Conservation (phyloP, 2,888 invertebrate genomes). For the Amorpha juglandis region DNA sequence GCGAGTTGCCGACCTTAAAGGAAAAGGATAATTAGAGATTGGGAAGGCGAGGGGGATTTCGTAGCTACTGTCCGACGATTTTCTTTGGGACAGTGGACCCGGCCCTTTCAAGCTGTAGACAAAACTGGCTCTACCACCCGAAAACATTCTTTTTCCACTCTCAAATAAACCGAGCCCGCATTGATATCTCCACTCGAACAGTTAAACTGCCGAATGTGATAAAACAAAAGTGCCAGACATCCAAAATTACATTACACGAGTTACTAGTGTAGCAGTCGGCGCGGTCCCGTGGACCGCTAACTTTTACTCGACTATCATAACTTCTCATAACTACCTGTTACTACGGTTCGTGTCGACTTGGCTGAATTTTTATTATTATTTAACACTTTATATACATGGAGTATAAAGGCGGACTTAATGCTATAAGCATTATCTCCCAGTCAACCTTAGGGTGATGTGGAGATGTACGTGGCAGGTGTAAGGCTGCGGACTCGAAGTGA, state of each 20-base stretch:
- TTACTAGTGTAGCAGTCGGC: constrained; percentile 3
- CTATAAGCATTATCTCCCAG: too few species aligned
- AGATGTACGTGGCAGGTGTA: too few species aligned
- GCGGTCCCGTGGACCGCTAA: background rate
- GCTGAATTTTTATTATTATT: background rate
- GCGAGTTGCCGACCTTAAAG: too few species aligned
- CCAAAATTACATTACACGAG: constrained; percentile 7
- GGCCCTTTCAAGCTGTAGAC: too few species aligned
- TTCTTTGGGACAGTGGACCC: too few species aligned
- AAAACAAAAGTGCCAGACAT: constrained; percentile 15
- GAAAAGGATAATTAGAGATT: too few species aligned
- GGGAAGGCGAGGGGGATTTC: too few species aligned
- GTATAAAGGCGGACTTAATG: too few species aligned
- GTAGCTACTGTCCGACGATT: too few species aligned
- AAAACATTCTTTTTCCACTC: background rate
- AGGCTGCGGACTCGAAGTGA: too few species aligned
- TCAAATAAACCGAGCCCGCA: background rate
- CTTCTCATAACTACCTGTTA: constrained; percentile 27
- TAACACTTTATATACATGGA: background rate
- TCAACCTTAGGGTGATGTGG: too few species aligned
- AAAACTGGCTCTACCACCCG: too few species aligned
- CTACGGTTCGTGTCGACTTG: background rate
- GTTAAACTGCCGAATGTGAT: background rate
- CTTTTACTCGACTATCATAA: constrained; percentile 15
- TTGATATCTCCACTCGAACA: background rate